Evolutionary conservation across 2,888 invertebrate species (phyloP).

Genomic region (Sinohyriopsis cumingii): DNA sequence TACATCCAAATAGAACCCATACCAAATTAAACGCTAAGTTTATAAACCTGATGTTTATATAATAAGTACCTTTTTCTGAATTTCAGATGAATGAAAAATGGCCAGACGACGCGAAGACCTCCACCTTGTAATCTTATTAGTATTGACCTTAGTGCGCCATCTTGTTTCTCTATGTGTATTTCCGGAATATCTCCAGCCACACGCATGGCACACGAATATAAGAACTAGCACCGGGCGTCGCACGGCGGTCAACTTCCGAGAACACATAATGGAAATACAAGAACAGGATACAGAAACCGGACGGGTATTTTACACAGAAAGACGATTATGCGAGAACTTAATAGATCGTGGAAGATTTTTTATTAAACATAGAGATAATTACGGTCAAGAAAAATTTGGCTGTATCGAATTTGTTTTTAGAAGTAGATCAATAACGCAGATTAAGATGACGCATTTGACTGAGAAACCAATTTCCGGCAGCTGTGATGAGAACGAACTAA

Average conservation of each 20-base stretch:
- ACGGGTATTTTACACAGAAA: slow-evolving; percentile 12
- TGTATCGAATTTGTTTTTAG: slow-evolving; percentile 35
- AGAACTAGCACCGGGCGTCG: slow-evolving; percentile 14
- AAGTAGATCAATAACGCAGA: slow-evolving; percentile 42
- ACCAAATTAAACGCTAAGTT: too few relatives aligned
- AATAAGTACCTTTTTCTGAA: too few relatives aligned
- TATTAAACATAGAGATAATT: slow-evolving; percentile 10
- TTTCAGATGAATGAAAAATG: too few relatives aligned
- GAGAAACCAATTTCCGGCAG: slow-evolving; percentile 20
- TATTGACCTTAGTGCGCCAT: not conserved
- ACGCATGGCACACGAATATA: slow-evolving; percentile 28
- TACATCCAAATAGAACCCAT: too few relatives aligned
- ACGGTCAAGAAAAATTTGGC: slow-evolving; percentile 9
- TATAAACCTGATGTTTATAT: too few relatives aligned
- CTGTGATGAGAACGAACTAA: slow-evolving; percentile 41
- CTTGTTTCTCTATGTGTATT: slow-evolving; percentile 22
- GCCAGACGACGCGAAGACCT: too few relatives aligned
- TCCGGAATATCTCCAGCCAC: slow-evolving; percentile 25
- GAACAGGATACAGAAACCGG: slow-evolving; percentile 22
- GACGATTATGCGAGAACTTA: slow-evolving; percentile 19
- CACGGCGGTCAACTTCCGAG: slow-evolving; percentile 28
- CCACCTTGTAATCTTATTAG: too few relatives aligned
- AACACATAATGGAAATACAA: slow-evolving; percentile 21
- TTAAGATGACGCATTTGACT: slow-evolving; percentile 39
- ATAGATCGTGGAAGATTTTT: slow-evolving; percentile 20